Conservation (phyloP, 1,140 invertebrate species). For the Leguminivora glycinivorella region DNA sequence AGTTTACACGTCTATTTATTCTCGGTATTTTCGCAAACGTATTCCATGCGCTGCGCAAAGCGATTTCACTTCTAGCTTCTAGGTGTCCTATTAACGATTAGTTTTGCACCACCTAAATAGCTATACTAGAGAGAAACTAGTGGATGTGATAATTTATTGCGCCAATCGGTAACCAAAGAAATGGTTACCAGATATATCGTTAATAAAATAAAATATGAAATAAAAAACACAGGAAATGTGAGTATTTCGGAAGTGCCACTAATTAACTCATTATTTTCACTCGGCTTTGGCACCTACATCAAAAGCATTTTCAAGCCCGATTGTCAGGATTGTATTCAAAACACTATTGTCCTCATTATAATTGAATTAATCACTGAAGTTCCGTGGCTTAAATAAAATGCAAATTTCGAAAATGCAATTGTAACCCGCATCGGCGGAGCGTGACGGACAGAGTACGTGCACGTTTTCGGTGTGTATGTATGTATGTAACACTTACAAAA, state of each 20-base stretch:
- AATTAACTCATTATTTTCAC: neutral
- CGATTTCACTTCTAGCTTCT: no score
- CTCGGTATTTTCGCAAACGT: no score
- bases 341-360: constrained; percentile 48
- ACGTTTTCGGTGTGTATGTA: constrained; percentile 32
- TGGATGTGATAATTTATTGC: no score
- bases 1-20: no score
- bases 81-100: no score
- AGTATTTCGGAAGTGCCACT: neutral
- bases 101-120: no score
- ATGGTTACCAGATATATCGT: no score
- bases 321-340: constrained; percentile 30
- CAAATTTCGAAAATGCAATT: constrained; percentile 67
- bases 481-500: constrained; percentile 52
- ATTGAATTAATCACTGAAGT: constrained; percentile 62
- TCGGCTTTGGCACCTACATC: constrained; percentile 22
- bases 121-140: no score
- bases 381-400: constrained; percentile 60
- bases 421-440: constrained; percentile 56
- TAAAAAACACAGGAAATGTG: neutral
- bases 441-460: constrained; percentile 51
- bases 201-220: no score
- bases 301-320: constrained; percentile 17
- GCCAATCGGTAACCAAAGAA: no score
- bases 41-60: no score